A percentile compares a stretch with the other conserved stretches of the same genome.
These are phyloP conservation scores for Molanna angustata DNA, from an alignment of 2,888 invertebrate species.

Conservation along the genomic window DNA sequence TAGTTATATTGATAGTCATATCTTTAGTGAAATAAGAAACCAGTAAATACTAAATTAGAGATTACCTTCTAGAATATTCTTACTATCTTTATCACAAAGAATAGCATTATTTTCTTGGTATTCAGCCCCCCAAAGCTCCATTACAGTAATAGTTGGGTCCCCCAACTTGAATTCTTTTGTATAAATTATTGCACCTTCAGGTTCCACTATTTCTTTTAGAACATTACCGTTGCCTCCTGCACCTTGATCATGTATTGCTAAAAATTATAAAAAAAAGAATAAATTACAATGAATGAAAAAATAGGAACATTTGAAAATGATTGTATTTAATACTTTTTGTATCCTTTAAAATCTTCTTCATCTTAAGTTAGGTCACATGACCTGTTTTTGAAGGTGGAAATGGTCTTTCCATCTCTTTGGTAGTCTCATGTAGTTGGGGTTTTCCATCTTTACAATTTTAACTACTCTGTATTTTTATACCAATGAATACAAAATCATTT, in stretches of 20 bases:
- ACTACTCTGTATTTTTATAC: no score
- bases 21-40: no score
- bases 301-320: no score
- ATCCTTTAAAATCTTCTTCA: no score
- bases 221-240: conserved; percentile 99
- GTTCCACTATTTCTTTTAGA: conserved; percentile 93
- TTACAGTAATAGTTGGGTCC: conserved; percentile 88
- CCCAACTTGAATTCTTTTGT: conserved; percentile 85
- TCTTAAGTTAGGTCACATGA: no score
- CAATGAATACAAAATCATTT: neutral
- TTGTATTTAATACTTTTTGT: no score
- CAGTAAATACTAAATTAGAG: no score
- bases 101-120: conserved; percentile 96
- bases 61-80: conserved; percentile 57
- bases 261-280: conserved; percentile 35
- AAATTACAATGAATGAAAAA: neutral
- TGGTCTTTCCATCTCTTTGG: no score
- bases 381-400: no score
- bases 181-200: conserved; percentile 88
- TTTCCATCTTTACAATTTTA: no score
- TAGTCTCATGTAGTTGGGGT: no score
- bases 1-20: no score
- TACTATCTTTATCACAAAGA: conserved; percentile 68
- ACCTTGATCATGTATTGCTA: conserved; percentile 96
- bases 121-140: conserved; percentile 98